These are phyloP conservation scores for Pachypeltis micranthus DNA, from an alignment of 1,140 invertebrate genomes.

Conservation along the genomic window DNA sequence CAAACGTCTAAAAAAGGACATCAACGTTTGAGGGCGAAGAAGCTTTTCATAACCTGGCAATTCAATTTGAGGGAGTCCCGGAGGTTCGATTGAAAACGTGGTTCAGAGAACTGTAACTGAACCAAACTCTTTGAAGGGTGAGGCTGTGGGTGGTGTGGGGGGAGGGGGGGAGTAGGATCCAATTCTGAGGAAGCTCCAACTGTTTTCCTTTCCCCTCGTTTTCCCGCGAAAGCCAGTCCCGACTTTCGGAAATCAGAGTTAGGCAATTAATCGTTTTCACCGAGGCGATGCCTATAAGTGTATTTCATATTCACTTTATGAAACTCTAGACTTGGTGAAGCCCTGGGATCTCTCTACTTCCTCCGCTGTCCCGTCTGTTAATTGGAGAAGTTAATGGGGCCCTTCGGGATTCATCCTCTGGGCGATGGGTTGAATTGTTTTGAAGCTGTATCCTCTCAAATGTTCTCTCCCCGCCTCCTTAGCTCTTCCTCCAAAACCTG, in stretches of 20 bases:
- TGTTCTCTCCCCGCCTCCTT: background rate
- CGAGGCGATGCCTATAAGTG: background rate
- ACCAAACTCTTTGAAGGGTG: no score
- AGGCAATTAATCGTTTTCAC: conserved; percentile 2
- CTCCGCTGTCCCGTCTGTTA: background rate
- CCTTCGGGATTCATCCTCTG: conserved; percentile 2
- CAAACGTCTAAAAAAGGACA: no score
- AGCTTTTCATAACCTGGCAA: no score
- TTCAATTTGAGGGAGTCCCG: no score
- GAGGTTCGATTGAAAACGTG: no score
- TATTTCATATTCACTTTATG: conserved; percentile 8
- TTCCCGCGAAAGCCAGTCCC: background rate
- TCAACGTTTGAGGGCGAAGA: no score
- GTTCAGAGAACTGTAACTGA: no score
- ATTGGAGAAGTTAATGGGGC: conserved; percentile 7
- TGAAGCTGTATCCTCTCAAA: background rate
- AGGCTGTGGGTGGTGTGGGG: no score
- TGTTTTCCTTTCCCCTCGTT: no score
- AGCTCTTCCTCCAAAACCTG: background rate
- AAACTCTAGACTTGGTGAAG: background rate
- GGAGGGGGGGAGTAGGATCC: no score
- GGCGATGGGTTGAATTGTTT: background rate
- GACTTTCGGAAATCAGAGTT: background rate
- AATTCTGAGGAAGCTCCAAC: no score
- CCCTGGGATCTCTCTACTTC: background rate